These are phyloP conservation scores for Cepaea nemoralis DNA, from an alignment of 1,140 invertebrate species.

Conservation along the genomic window DNA sequence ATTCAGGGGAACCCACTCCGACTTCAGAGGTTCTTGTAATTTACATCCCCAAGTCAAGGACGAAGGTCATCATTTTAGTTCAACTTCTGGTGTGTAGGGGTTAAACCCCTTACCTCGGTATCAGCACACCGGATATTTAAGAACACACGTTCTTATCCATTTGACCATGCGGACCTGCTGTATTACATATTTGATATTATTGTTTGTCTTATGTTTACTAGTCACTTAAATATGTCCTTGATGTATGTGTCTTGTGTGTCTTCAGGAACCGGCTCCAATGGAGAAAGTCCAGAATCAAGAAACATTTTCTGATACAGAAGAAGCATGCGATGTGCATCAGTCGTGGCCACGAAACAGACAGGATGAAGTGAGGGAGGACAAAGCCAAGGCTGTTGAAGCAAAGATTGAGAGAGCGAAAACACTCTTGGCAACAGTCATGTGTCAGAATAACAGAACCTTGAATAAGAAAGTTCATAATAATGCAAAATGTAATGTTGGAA, in stretches of 20 bases:
- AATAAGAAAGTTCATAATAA: neutral
- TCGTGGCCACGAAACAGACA: conserved; percentile 57
- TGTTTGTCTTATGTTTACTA: too few species aligned
- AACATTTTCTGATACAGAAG: conserved; percentile 36
- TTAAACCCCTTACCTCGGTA: too few species aligned
- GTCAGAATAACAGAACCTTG: neutral
- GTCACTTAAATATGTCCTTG: neutral
- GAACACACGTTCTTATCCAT: too few species aligned
- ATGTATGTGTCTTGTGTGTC: neutral
- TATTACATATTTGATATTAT: too few species aligned
- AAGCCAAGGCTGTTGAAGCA: conserved; percentile 28
- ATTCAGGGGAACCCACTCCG: too few species aligned
- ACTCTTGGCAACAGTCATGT: conserved; percentile 17
- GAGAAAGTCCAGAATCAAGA: conserved; percentile 24
- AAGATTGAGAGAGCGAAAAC: conserved; percentile 40
- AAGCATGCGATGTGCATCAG: conserved; percentile 47
- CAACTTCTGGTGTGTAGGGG: too few species aligned
- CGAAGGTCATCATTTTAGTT: too few species aligned
- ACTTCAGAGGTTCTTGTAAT: too few species aligned
- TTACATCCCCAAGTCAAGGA: too few species aligned
- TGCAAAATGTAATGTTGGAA: neutral
- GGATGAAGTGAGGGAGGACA: conserved; percentile 25
- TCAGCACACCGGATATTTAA: too few species aligned
- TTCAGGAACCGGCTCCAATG: neutral
- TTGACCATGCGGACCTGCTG: too few species aligned